These are phyloP conservation scores for Burhinus bistriatus DNA, from an alignment of 2,113 vertebrate genomes.

Conservation along the genomic window DNA sequence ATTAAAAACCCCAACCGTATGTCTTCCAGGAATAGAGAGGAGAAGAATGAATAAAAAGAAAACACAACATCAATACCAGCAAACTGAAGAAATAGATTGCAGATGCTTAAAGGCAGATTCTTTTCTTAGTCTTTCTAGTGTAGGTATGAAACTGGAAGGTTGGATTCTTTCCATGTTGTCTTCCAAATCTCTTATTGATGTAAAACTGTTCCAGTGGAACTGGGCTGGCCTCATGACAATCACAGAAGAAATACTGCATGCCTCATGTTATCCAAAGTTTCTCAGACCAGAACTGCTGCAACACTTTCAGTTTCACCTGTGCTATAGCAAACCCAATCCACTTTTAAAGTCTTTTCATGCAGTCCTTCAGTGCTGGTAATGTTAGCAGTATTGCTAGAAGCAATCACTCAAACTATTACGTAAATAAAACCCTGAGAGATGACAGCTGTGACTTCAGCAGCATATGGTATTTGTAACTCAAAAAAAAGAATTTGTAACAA, in stretches of 20 bases:
- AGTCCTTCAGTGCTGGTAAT: not conserved
- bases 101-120: slow-evolving; percentile 9
- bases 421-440: not conserved
- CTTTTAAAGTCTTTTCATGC: not conserved
- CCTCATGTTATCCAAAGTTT: not conserved
- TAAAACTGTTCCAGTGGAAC: slow-evolving; percentile 15
- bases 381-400: not conserved
- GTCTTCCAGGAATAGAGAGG: not conserved
- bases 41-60: slow-evolving; percentile 13
- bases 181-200: slow-evolving; percentile 18
- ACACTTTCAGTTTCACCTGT: not conserved
- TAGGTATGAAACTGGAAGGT: slow-evolving; percentile 16
- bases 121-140: not conserved
- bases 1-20: not conserved
- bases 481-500: not conserved
- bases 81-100: slow-evolving; percentile 24
- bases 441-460: not conserved
- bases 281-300: not conserved
- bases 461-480: not conserved
- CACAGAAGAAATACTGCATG: not conserved
- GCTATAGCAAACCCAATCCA: not conserved
- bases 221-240: not conserved
- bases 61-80: not conserved
- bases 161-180: not conserved
- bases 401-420: not conserved